Evolutionary conservation across 2,113 vertebrate species (phyloP).

Genomic region (Fregata magnificens): DNA sequence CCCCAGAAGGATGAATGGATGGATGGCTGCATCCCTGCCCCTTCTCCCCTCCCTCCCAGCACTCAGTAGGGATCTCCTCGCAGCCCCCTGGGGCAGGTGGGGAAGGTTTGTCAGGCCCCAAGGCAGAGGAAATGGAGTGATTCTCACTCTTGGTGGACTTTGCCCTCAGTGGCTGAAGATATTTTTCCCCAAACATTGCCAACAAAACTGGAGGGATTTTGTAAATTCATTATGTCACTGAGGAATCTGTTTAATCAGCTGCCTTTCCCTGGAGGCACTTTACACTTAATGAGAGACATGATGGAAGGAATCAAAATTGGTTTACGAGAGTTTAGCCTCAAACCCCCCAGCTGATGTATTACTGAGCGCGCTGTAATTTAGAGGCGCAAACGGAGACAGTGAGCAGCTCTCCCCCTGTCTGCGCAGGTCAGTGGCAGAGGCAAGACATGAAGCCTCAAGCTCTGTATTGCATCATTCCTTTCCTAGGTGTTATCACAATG

Average conservation of each 20-base stretch:
- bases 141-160: neutral
- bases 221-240: constrained; percentile 63
- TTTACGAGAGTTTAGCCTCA: neutral
- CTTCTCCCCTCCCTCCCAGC: neutral
- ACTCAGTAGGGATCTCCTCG: neutral
- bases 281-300: constrained; percentile 32
- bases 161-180: neutral
- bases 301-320: constrained; percentile 31
- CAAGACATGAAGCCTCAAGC: neutral
- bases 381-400: neutral
- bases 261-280: constrained; percentile 56
- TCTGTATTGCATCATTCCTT: neutral
- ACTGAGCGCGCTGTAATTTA: neutral
- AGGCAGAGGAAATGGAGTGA: neutral
- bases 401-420: neutral
- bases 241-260: constrained; percentile 71
- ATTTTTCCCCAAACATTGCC: constrained; percentile 59
- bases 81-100: neutral
- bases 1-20: too few relatives aligned
- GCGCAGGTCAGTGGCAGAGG: neutral
- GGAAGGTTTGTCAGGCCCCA: neutral
- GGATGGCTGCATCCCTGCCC: neutral
- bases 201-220: constrained; percentile 50
- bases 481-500: neutral
- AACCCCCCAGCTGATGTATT: neutral